Percentiles rank a stretch among this genome's conserved stretches.
Conservation (phyloP, 2,113 vertebrate genomes). For the Galbula dea region DNA sequence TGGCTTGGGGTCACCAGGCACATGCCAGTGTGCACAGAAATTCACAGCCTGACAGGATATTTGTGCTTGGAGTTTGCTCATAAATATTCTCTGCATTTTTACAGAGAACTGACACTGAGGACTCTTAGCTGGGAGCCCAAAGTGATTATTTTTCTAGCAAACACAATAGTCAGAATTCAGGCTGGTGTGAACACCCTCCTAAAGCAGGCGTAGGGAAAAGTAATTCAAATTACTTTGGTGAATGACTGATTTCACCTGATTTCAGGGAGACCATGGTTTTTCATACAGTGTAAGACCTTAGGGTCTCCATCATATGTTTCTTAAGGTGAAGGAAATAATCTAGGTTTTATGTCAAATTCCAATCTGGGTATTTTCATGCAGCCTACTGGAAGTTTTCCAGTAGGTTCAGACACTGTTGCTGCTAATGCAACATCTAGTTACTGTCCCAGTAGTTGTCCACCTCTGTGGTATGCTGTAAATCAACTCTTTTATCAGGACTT, state of each 20-base stretch:
- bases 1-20: neutral
- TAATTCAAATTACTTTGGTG: neutral
- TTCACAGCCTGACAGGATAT: neutral
- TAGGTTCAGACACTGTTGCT: neutral
- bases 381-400: neutral
- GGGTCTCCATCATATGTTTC: neutral
- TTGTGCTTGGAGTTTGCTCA: neutral
- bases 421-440: neutral
- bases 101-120: fast-evolving
- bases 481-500: neutral
- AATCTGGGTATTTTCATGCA: neutral
- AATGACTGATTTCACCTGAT: neutral
- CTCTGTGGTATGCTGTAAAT: neutral
- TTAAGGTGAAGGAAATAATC: neutral
- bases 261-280: neutral
- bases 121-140: neutral
- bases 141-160: neutral
- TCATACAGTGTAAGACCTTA: neutral
- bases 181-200: neutral
- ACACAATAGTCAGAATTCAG: neutral
- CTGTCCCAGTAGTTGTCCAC: neutral
- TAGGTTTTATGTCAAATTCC: neutral
- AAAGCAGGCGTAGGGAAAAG: neutral
- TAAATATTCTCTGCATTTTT: neutral
- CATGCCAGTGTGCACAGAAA: neutral